These are phyloP conservation scores for Trachelus stipa DNA, from an alignment of 2,888 invertebrate genomes.

Conservation along the genomic window DNA sequence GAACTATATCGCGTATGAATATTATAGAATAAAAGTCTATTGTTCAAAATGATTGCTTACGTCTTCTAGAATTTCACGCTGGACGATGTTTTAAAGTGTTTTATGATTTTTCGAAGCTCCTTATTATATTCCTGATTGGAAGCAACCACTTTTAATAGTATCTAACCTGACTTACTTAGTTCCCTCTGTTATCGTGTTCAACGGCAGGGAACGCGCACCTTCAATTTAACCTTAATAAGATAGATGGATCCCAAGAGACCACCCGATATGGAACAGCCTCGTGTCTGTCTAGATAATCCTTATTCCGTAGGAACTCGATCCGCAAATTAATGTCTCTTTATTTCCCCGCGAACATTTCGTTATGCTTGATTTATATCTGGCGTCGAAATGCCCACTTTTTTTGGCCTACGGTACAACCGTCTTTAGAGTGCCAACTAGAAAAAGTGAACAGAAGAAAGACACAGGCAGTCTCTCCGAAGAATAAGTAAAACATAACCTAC, in stretches of 20 bases:
- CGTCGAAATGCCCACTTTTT: neutral
- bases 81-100: neutral
- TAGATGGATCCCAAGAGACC: slow-evolving; percentile 54
- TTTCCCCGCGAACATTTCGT: slow-evolving; percentile 30
- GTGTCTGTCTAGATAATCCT: slow-evolving; percentile 16
- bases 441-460: neutral
- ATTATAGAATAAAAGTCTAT: neutral
- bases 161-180: slow-evolving; percentile 3
- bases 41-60: neutral
- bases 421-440: neutral
- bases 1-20: neutral
- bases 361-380: slow-evolving; percentile 3
- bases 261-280: slow-evolving; percentile 40
- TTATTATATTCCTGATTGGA: neutral
- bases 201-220: slow-evolving; percentile 48
- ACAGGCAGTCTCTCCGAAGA: neutral
- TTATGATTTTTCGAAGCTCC: neutral
- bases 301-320: slow-evolving; percentile 24
- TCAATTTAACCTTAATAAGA: slow-evolving; percentile 56
- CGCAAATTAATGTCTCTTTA: slow-evolving; percentile 57
- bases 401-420: neutral
- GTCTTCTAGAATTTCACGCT: neutral
- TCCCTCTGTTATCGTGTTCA: slow-evolving; percentile 50
- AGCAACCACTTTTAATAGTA: neutral
- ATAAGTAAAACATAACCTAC: neutral